These are phyloP conservation scores for Megaleporinus macrocephalus DNA, from an alignment of 2,113 vertebrate species.

Conservation along the genomic window DNA sequence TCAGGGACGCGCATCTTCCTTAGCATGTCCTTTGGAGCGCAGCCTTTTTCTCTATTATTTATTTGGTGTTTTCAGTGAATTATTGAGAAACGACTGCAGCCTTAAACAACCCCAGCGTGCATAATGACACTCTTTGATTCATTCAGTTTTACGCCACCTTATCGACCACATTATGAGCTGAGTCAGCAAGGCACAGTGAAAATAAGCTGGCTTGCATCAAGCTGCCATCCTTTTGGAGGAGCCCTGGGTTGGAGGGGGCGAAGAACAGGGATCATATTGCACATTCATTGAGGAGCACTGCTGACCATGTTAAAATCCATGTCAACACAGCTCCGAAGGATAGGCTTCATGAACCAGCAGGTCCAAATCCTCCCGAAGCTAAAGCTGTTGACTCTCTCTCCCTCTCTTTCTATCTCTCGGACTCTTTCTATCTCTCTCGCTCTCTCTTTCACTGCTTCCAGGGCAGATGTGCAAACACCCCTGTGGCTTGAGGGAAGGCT, in stretches of 20 bases:
- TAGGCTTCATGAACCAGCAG: conserved; percentile 32
- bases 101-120: neutral
- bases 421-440: neutral
- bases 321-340: conserved; percentile 21
- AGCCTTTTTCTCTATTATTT: conserved; percentile 32
- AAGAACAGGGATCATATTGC: conserved; percentile 7
- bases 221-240: neutral
- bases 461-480: conserved; percentile 50
- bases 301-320: conserved; percentile 35
- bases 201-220: conserved; percentile 7
- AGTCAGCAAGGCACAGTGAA: conserved; percentile 20
- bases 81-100: conserved; percentile 36
- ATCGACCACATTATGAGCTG: conserved; percentile 3
- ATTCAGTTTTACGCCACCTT: conserved; percentile 9
- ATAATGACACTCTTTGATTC: conserved; percentile 30
- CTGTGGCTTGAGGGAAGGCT: conserved; percentile 16
- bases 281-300: conserved; percentile 17
- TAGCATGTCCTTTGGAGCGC: neutral
- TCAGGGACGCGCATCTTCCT: conserved; percentile 13
- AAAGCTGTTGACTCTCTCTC: conserved; percentile 40
- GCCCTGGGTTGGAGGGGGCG: conserved; percentile 2
- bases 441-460: conserved; percentile 1
- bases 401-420: conserved; percentile 19
- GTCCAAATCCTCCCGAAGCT: conserved; percentile 30
- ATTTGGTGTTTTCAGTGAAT: conserved; percentile 29